phyloP scores from a whole-genome alignment of 2,113 vertebrate genomes.

The Herpailurus yagouaroundi region DNA sequence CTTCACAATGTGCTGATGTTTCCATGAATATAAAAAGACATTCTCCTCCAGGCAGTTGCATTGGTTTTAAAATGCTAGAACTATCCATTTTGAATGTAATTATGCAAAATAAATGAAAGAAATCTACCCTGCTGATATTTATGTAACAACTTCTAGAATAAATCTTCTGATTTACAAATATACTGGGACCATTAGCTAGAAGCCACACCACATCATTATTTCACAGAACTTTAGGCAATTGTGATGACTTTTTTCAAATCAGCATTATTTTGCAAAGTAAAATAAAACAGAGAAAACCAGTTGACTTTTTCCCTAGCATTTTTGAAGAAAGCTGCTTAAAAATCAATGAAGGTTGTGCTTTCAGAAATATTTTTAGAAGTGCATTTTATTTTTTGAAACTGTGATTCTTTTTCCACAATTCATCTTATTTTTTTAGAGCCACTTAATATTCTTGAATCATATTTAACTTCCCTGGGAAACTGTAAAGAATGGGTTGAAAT shows the following conservation, averaged over 20 bases:
- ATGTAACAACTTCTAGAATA: conserved; percentile 76
- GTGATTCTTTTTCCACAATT: conserved; percentile 56
- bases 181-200: conserved; percentile 57
- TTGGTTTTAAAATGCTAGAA: conserved; percentile 70
- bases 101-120: conserved; percentile 79
- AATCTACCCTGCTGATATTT: conserved; percentile 79
- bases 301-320: conserved; percentile 65
- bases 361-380: conserved; percentile 73
- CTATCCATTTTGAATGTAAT: conserved; percentile 75
- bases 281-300: conserved; percentile 66
- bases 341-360: conserved; percentile 72
- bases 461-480: conserved; percentile 61
- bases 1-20: conserved; percentile 64
- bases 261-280: conserved; percentile 66
- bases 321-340: conserved; percentile 77
- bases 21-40: conserved; percentile 78
- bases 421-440: conserved; percentile 30
- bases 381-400: conserved; percentile 48
- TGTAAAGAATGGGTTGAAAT: conserved; percentile 41
- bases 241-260: conserved; percentile 68
- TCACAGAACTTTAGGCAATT: conserved; percentile 48
- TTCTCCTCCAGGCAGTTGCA: conserved; percentile 62
- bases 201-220: conserved; percentile 60
- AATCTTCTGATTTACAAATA: conserved; percentile 80
- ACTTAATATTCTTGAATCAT: conserved; percentile 56